Evolutionary conservation across 2,888 invertebrate genomes (phyloP).

Genomic region (Pyrgus malvae): DNA sequence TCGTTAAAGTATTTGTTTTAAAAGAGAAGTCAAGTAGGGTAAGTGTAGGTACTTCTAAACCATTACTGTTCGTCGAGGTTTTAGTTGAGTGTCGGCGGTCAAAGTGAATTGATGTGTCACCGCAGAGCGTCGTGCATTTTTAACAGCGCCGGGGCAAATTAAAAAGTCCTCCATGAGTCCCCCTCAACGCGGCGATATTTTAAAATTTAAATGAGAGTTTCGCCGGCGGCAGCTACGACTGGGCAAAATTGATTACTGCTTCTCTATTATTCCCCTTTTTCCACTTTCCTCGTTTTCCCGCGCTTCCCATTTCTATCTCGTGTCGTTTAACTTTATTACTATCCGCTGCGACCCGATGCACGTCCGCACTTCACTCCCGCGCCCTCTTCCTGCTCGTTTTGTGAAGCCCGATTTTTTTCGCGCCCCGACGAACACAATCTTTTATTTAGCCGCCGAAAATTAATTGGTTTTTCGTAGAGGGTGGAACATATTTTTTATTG

Average conservation of each 20-base stretch:
- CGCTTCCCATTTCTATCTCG: constrained; percentile 67
- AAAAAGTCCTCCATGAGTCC: constrained; percentile 75
- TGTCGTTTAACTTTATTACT: constrained; percentile 77
- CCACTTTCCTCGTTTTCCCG: constrained; percentile 69
- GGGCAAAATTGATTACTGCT: constrained; percentile 81
- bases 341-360: constrained; percentile 41
- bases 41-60: no score
- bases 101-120: constrained; percentile 78
- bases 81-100: constrained; percentile 55
- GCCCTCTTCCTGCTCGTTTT: constrained; percentile 33
- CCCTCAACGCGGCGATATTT: constrained; percentile 72
- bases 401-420: constrained; percentile 54
- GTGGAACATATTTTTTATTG: constrained; percentile 81
- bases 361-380: constrained; percentile 35
- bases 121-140: constrained; percentile 76
- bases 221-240: constrained; percentile 71
- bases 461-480: constrained; percentile 82
- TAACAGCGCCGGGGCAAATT: constrained; percentile 73
- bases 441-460: constrained; percentile 79
- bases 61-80: constrained; percentile 26
- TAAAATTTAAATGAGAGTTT: constrained; percentile 79
- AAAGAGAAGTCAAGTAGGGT: no score
- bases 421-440: constrained; percentile 71
- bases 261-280: constrained; percentile 80
- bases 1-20: no score